Evolutionary conservation across 2,797 vertebrate genomes (phyloP).

Genomic region (Galago senegalensis): DNA sequence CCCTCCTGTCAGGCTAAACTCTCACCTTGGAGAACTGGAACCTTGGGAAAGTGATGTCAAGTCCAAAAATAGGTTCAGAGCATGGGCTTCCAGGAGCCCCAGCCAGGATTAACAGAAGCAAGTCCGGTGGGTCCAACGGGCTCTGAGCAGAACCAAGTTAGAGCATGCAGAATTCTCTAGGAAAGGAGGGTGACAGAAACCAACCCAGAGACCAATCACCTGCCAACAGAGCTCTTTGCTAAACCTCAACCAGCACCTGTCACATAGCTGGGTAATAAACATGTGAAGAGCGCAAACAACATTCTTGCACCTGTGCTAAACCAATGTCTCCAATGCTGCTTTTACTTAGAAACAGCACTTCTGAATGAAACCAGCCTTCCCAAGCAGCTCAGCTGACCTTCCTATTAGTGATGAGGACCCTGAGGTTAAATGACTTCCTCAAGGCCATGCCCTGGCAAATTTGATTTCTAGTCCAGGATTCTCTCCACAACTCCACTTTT

Average conservation of each 20-base stretch:
- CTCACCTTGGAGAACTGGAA: neutral
- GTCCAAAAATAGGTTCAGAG: neutral
- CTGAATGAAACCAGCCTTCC: neutral
- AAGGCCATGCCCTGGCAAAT: neutral
- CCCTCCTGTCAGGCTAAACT: neutral
- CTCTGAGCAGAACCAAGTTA: neutral
- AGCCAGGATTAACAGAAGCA: too few relatives aligned
- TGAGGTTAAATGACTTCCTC: neutral
- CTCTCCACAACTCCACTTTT: neutral
- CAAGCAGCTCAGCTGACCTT: neutral
- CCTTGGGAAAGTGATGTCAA: neutral
- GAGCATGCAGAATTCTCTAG: neutral
- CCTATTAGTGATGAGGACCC: neutral
- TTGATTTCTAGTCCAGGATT: neutral
- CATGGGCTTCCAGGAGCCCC: neutral
- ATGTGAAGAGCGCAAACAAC: rapidly evolving
- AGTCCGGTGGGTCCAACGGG: rapidly evolving
- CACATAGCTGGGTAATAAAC: rapidly evolving
- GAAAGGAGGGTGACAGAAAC: neutral
- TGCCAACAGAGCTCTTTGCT: neutral
- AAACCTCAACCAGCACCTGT: neutral
- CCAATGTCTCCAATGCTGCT: neutral
- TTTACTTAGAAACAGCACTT: neutral
- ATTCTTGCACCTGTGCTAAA: neutral
- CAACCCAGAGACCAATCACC: neutral